Evolutionary conservation across 2,888 invertebrate species (phyloP).

Genomic region (Habrosyne pyritoides): DNA sequence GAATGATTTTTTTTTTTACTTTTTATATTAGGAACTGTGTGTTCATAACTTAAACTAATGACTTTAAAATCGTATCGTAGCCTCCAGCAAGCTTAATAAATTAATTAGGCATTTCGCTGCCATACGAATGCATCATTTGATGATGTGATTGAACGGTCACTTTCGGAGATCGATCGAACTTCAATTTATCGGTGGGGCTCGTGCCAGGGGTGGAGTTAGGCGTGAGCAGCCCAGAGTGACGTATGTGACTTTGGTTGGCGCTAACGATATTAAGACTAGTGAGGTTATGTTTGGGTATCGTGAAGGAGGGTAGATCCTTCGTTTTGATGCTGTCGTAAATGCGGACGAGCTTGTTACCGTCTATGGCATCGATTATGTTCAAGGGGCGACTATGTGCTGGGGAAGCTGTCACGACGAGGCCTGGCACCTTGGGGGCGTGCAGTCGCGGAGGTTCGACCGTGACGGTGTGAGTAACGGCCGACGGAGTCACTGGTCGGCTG

Average conservation of each 20-base stretch:
- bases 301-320: constrained; percentile 67
- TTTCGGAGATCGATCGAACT: constrained; percentile 59
- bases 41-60: constrained; percentile 58
- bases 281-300: constrained; percentile 70
- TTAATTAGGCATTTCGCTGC: constrained; percentile 40
- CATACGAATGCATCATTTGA: constrained; percentile 38
- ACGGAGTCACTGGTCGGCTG: constrained; percentile 32
- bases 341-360: constrained; percentile 68
- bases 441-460: constrained; percentile 23
- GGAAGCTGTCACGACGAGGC: constrained; percentile 71
- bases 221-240: constrained; percentile 72
- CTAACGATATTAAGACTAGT: constrained; percentile 56
- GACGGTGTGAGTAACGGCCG: constrained; percentile 11
- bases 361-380: constrained; percentile 52
- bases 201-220: constrained; percentile 77
- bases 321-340: constrained; percentile 71
- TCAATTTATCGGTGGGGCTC: constrained; percentile 56
- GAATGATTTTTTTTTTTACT: constrained; percentile 43
- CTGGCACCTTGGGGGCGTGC: constrained; percentile 54
- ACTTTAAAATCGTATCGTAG: constrained; percentile 64
- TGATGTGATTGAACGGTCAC: constrained; percentile 60
- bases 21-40: constrained; percentile 64
- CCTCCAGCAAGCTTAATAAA: constrained; percentile 19
- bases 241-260: constrained; percentile 37
- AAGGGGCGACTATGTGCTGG: constrained; percentile 50